phyloP scores from a whole-genome alignment of 2,888 invertebrate species.

The Papilio demoleus region DNA sequence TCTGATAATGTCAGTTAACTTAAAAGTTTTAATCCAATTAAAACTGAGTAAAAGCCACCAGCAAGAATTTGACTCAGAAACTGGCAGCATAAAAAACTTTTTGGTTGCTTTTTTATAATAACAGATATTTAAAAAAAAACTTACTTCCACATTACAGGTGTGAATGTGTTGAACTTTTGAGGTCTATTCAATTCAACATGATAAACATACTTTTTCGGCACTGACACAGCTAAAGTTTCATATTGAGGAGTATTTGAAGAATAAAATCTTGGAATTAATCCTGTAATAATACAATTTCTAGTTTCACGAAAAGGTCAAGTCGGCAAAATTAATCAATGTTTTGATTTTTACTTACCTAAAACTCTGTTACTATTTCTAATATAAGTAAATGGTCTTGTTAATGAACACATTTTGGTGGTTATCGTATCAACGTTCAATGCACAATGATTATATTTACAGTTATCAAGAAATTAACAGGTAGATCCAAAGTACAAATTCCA shows the following conservation, averaged over 20 bases:
- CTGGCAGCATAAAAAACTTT: too few relatives aligned
- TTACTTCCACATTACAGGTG: constrained; percentile 92
- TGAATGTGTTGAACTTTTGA: constrained; percentile 93
- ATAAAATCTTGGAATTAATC: constrained; percentile 54
- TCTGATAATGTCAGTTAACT: too few relatives aligned
- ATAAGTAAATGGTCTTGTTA: constrained; percentile 52
- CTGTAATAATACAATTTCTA: constrained; percentile 54
- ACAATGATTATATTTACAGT: neutral
- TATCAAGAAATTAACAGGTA: constrained; percentile 17
- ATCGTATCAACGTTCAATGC: constrained; percentile 2
- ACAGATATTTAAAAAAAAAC: constrained; percentile 47
- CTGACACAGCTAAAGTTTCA: constrained; percentile 86
- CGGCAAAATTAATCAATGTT: constrained; percentile 13
- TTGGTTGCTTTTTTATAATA: neutral
- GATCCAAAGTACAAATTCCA: constrained; percentile 41
- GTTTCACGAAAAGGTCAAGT: constrained; percentile 5
- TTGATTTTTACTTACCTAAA: constrained; percentile 50
- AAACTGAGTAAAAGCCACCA: too few relatives aligned
- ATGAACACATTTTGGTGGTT: constrained; percentile 48
- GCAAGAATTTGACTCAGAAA: too few relatives aligned
- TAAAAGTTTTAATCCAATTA: too few relatives aligned
- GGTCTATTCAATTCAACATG: constrained; percentile 96
- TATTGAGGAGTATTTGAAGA: constrained; percentile 65
- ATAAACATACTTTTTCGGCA: constrained; percentile 89
- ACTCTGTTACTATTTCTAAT: constrained; percentile 49